Base-by-base conservation (phyloP, 2,113 vertebrate species). In the Sceloporus undulatus region DNA sequence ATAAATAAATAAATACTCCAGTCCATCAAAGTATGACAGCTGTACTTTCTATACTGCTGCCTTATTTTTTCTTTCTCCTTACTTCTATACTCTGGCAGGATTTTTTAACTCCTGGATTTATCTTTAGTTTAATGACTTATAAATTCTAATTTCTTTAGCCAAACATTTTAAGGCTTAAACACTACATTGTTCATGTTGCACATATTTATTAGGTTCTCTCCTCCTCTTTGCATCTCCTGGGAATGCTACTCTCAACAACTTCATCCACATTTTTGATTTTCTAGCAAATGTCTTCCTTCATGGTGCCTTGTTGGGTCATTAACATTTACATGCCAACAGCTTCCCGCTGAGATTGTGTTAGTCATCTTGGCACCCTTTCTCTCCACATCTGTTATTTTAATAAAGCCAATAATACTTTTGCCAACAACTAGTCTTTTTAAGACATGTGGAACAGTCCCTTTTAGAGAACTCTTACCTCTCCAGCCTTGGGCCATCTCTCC, bases 321-420 rank as follows among this genome's bases (percentile, higher is more conserved):
- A 88, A 90, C 82, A 82, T 25, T 93, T 92, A 94, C 89, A 79
- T 89, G 92, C 92, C 94, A 95, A 94, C 92, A 89, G 56, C 89
- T 93, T 94, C 92, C 93, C 93, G 91, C 92, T 10, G 88, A 94
- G 92, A 93, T 92, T 88, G 89, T 82, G 79, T 59, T 91, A 93
- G 90, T 77, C 92, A 85, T 95, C 92, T 93, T 95, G 93, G 92
- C 91, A 92, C 84, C 70, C 76, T 87, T 86, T 79, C 82, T 88
- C 76, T 91, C 87, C 89, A 94, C 93, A 93, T 96, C 93, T 96
- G 95, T 88, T 93, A 91, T 93, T 85, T 94, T 95, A 90, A 93
- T 91, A 93, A 48, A 94, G 94, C 85, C 86, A 90, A 40, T 29
- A 86, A 91, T 90, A 91, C 82, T 80, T 91, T 84, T 94, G 94